Evolutionary conservation across 2,113 vertebrate genomes (phyloP), one percentile per base, ranked within the genome.

Genomic region (Semicossyphus pulcher): DNA sequence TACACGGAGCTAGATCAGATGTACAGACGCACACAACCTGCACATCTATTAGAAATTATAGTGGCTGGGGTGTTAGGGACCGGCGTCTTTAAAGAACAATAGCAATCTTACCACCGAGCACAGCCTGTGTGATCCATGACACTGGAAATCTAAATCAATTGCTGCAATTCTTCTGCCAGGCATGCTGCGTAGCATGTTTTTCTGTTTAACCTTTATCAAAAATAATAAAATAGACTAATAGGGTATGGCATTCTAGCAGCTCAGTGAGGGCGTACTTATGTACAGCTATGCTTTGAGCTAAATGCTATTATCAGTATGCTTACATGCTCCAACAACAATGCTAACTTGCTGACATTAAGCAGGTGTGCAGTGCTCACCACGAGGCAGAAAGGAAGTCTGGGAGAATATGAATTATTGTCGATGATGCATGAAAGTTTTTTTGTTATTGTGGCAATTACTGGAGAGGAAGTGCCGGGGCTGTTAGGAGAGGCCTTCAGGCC

Each of bases 1-100:
- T 15, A 4, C 34, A 34, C 15, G n/a, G 34, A 7, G 53, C 9
- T 0, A 34, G 29, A 57, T 54, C 57, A 26, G 36, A 57, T 54
- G 66, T 59, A 70, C n/a, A 57, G 36, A 52, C 20, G 45, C n/a
- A 73, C 51, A 37, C 20, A n/a, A 66, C 20, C 12, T n/a, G 21
- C 47, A 64, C 28, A 56, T 79, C 26, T 49, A 49, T 41, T 42
- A 70, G 42, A 54, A 67, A 72, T 37, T 4, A 51, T 12, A 42
- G 66, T 25, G 41, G 2, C 28, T 10, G 7, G 31, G 57, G 15
- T 60, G 6, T 34, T 14, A 23, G 14, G 16, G 18, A 10, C 23
- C 0, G 3, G 23, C 26, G 16, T 10, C 5, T 31, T 21, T 25
- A 23, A 31, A 52, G 1, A 37, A 34, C 14, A 23, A 49, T 18